Evolutionary conservation across 2,888 invertebrate genomes (phyloP).

Genomic region (Chrysotoxum bicinctum): DNA sequence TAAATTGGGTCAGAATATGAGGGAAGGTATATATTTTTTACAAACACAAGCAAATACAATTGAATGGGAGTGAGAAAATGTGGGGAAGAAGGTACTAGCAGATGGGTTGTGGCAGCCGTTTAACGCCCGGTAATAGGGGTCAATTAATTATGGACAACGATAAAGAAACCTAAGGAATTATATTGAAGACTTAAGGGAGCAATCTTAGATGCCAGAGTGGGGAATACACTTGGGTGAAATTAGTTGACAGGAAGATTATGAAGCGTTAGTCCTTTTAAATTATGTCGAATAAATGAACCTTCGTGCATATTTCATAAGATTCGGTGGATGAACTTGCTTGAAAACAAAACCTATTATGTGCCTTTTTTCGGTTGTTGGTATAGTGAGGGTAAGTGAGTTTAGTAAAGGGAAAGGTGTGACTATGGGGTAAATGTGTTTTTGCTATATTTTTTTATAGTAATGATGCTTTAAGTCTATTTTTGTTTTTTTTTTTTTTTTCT

Average conservation of each 20-base stretch:
- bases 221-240: slow-evolving; percentile 39
- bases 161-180: slow-evolving; percentile 51
- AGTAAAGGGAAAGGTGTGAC: not conserved
- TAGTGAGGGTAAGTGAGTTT: not conserved
- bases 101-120: slow-evolving; percentile 39
- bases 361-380: not conserved
- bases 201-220: slow-evolving; percentile 14
- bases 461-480: not conserved
- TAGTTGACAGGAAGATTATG: slow-evolving; percentile 34
- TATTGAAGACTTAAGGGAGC: slow-evolving; percentile 55
- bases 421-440: not conserved
- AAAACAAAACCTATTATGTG: slow-evolving; percentile 5
- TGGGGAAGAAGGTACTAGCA: not conserved
- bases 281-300: not conserved
- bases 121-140: slow-evolving; percentile 64
- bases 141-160: slow-evolving; percentile 67
- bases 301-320: not conserved
- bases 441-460: not conserved
- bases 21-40: slow-evolving; percentile 15
- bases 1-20: slow-evolving; percentile 46
- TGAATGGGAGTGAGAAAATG: not conserved
- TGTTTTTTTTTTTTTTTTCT: not conserved
- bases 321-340: not conserved
- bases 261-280: slow-evolving; percentile 16
- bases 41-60: not conserved